Conservation (phyloP, 2,797 vertebrate species). For the Eremophila alpestris region DNA sequence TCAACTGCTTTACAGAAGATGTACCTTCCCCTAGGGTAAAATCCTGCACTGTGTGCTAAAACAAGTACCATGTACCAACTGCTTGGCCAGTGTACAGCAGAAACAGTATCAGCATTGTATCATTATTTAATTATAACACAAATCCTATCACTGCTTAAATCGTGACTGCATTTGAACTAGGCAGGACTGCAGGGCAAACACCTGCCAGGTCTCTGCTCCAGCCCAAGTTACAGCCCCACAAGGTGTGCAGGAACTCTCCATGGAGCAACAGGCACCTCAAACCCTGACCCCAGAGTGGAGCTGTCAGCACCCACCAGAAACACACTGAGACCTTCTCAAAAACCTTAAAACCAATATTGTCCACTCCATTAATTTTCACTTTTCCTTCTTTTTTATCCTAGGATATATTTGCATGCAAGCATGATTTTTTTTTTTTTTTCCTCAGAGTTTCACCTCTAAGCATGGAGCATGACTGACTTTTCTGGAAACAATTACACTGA, state of each 20-base stretch:
- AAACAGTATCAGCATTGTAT: not conserved
- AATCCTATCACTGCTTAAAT: not conserved
- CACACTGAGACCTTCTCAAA: not conserved
- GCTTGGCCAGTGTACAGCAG: not conserved
- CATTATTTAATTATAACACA: slow-evolving; percentile 1
- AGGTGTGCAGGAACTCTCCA: not conserved
- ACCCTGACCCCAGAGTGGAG: not conserved
- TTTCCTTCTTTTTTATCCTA: not conserved
- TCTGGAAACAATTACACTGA: not conserved
- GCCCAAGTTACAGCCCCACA: accelerated
- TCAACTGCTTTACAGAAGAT: not conserved
- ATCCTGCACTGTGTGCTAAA: not conserved
- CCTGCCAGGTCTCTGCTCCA: not conserved
- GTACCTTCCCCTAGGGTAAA: not conserved
- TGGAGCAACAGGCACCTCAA: not conserved
- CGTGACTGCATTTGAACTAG: not conserved
- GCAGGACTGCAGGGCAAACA: not conserved
- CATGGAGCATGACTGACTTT: not conserved
- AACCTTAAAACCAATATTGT: not conserved
- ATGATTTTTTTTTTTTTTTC: not conserved
- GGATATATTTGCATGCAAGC: not conserved
- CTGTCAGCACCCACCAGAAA: not conserved
- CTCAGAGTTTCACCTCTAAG: not conserved
- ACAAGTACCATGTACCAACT: not conserved
- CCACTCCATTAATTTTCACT: not conserved